Base-by-base conservation (phyloP, 1,140 invertebrate genomes). In the Samia ricini region DNA sequence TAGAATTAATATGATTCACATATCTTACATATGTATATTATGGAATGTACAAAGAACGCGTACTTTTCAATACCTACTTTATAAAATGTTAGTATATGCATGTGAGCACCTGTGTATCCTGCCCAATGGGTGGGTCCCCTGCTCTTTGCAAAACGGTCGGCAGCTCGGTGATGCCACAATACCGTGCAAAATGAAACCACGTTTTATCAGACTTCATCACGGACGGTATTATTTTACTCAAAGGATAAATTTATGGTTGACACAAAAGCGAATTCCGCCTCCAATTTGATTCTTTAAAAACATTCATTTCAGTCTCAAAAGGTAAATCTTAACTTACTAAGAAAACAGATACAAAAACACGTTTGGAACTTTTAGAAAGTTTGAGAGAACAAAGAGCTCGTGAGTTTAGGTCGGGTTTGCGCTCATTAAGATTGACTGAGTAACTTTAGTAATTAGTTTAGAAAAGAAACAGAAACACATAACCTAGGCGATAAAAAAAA, bases 141-240 rank as follows among this genome's bases (percentile, higher is more conserved):
- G 1, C 12, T 12, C 15, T 42, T 42, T 42, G n/a, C 15, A 42
- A 42, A 15, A 42, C 15, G 4, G 33, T 15, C 33, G 8, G 15
- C 58, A 59, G 20, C 33, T 61, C 69, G 51, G 70, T 74, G 73
- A 76, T 69, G 72, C 73, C 69, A 81, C 74, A 63, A 33, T 23
- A 52, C 50, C 59, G 61, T 66, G 61, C 72, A 42, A 75, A 75
- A 79, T 77, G 68, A 77, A 79, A 74, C 71, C 72, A 74, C 66
- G 71, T 79, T 79, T 77, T 79, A 77, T 74, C 69, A 64, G 56
- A 51, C 62, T 81, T 71, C 74, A 81, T 81, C 74, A 64, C 58
- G 61, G 61, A 68, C 68, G n/a, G 61, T 69, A 72, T 71, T 76
- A 76, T 77, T 77, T 71, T 66, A 71, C 59, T 72, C 66, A 71